Conservation (phyloP, 1,140 invertebrate species). For the Vollenhovia emeryi region DNA sequence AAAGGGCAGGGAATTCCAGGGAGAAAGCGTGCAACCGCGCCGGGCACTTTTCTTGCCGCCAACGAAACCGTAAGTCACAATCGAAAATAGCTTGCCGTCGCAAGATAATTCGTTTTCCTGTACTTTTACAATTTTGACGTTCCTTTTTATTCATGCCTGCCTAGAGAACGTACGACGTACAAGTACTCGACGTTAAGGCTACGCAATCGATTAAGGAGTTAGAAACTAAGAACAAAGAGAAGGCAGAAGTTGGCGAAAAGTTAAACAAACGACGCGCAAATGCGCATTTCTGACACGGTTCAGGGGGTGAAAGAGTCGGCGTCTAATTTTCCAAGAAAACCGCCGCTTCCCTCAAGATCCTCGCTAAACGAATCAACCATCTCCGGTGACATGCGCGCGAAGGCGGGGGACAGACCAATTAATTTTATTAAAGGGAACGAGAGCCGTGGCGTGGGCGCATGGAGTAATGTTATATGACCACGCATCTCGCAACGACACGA, state of each 20-base stretch:
- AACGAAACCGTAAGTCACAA: not conserved
- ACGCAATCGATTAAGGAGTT: not conserved
- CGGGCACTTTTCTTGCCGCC: not conserved
- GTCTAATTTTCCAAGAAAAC: conserved; percentile 3
- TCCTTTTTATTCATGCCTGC: not conserved
- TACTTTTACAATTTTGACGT: not conserved
- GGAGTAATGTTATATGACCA: conserved; percentile 11
- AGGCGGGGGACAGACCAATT: conserved; percentile 51
- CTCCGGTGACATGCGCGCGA: not conserved
- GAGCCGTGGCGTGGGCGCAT: not conserved
- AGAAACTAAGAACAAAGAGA: not conserved
- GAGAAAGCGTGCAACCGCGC: conserved; percentile 25
- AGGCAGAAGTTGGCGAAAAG: not conserved
- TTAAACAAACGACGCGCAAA: not conserved
- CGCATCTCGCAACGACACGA: conserved; percentile 57
- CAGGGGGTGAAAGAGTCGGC: not conserved
- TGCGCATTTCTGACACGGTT: not conserved
- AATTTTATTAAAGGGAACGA: conserved; percentile 62
- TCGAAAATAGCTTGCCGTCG: not conserved
- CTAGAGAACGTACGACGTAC: not conserved
- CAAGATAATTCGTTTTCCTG: not conserved
- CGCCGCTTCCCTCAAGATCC: not conserved
- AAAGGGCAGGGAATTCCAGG: not conserved
- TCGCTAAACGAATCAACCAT: not conserved
- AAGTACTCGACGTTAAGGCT: not conserved